Evolutionary conservation across 2,888 invertebrate genomes (phyloP).

Genomic region (Camptogramma bilineatum): DNA sequence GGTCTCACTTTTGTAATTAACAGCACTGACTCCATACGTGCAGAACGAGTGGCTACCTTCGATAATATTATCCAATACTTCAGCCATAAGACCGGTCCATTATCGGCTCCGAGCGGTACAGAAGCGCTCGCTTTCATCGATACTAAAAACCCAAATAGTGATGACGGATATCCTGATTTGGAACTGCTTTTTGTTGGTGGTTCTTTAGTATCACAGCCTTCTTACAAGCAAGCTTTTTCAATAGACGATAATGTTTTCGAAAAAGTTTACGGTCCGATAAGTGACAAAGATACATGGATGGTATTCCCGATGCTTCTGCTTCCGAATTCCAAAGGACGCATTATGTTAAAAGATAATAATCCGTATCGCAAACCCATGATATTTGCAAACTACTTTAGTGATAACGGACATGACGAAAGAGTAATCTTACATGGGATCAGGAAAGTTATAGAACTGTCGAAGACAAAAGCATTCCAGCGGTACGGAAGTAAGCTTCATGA

Average conservation of each 20-base stretch:
- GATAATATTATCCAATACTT: conserved; percentile 83
- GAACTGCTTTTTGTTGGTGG: conserved; percentile 84
- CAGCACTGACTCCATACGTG: conserved; percentile 88
- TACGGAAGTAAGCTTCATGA: conserved; percentile 83
- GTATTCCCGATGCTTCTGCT: conserved; percentile 87
- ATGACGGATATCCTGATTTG: conserved; percentile 85
- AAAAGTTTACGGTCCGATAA: conserved; percentile 72
- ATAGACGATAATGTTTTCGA: conserved; percentile 74
- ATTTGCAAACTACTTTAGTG: conserved; percentile 87
- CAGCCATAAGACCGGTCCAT: conserved; percentile 70
- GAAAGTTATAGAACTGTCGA: conserved; percentile 70
- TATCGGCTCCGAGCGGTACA: conserved; percentile 69
- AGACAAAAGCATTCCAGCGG: conserved; percentile 80
- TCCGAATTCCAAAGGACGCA: conserved; percentile 87
- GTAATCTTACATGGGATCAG: conserved; percentile 78
- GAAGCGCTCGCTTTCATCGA: conserved; percentile 85
- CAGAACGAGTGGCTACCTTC: conserved; percentile 73
- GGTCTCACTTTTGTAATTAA: conserved; percentile 89
- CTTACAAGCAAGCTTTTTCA: conserved; percentile 63
- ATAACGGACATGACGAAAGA: conserved; percentile 83
- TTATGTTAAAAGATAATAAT: conserved; percentile 86
- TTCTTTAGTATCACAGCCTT: conserved; percentile 72
- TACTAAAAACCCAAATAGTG: conserved; percentile 69
- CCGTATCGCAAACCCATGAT: conserved; percentile 88
- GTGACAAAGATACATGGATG: conserved; percentile 77